Percentiles rank a stretch among this genome's conserved stretches.
Conservation (phyloP, 2,113 vertebrate species). For the Triplophysa rosa region DNA sequence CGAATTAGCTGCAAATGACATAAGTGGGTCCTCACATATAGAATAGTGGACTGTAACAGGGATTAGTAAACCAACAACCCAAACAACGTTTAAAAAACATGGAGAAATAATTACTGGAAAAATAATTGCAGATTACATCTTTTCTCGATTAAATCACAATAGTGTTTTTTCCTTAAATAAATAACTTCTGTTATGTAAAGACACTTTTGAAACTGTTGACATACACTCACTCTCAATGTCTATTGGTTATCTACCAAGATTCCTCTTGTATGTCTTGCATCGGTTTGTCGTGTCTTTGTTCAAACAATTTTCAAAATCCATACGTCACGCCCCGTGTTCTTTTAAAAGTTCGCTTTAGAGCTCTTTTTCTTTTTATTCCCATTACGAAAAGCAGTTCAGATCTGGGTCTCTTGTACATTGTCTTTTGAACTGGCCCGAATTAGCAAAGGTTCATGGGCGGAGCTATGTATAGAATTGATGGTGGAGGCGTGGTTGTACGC, state of each 20-base stretch:
- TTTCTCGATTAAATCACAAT: constrained; percentile 96
- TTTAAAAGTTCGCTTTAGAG: constrained; percentile 29
- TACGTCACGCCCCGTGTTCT: constrained; percentile 63
- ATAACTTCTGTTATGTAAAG: constrained; percentile 99
- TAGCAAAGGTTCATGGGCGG: constrained; percentile 99
- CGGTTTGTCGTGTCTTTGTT: constrained; percentile 73
- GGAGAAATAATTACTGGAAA: constrained; percentile 83
- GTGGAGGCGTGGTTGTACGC: constrained; percentile 97
- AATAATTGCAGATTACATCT: constrained; percentile 92
- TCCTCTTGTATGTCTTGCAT: constrained; percentile 60
- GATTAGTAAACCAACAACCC: constrained; percentile 69
- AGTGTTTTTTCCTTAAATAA: constrained; percentile 96
- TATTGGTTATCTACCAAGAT: constrained; percentile 78
- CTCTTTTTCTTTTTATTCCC: constrained; percentile 44
- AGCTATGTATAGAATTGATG: constrained; percentile 99
- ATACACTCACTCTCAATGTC: constrained; percentile 95
- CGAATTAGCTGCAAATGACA: constrained; percentile 12
- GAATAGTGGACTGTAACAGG: constrained; percentile 55
- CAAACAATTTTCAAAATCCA: constrained; percentile 62
- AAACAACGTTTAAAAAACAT: constrained; percentile 52
- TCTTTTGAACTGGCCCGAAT: constrained; percentile 99
- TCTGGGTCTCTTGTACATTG: constrained; percentile 99
- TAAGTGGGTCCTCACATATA: constrained; percentile 24
- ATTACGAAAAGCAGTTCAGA: constrained; percentile 78
- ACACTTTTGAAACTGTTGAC: constrained; percentile 99